These are phyloP conservation scores for Merops nubicus DNA, from an alignment of 2,113 vertebrate genomes.

Conservation along the genomic window DNA sequence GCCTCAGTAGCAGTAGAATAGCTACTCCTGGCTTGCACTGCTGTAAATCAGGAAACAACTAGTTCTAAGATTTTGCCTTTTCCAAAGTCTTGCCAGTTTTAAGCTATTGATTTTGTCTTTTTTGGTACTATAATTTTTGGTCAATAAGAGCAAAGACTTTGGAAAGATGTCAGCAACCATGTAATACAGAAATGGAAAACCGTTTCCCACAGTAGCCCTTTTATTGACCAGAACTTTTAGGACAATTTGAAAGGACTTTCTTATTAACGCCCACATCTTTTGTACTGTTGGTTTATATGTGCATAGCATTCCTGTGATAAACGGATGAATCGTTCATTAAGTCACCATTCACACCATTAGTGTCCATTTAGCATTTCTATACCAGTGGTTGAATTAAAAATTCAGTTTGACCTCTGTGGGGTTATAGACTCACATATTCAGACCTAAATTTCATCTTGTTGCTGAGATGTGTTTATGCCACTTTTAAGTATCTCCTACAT, in stretches of 20 bases:
- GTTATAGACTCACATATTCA: neutral
- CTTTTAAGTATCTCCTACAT: neutral
- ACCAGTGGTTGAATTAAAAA: neutral
- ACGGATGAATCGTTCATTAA: neutral
- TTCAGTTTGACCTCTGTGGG: neutral
- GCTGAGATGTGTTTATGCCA: neutral
- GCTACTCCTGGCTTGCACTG: neutral
- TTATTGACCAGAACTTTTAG: neutral
- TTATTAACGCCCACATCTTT: neutral
- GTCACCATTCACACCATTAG: neutral
- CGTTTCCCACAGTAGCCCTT: neutral
- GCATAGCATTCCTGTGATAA: neutral
- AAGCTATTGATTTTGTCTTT: neutral
- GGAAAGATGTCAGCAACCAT: neutral
- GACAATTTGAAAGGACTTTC: neutral
- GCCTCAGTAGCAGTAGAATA: neutral
- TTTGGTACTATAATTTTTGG: neutral
- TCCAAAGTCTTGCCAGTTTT: neutral
- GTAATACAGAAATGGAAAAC: neutral
- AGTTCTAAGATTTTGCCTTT: neutral
- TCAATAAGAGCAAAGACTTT: neutral
- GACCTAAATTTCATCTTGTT: neutral
- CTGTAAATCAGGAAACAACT: neutral
- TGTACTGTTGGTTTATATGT: neutral
- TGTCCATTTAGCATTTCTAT: neutral